Evolutionary conservation across 2,113 vertebrate species (phyloP).

Genomic region (Aegotheles bennettii): DNA sequence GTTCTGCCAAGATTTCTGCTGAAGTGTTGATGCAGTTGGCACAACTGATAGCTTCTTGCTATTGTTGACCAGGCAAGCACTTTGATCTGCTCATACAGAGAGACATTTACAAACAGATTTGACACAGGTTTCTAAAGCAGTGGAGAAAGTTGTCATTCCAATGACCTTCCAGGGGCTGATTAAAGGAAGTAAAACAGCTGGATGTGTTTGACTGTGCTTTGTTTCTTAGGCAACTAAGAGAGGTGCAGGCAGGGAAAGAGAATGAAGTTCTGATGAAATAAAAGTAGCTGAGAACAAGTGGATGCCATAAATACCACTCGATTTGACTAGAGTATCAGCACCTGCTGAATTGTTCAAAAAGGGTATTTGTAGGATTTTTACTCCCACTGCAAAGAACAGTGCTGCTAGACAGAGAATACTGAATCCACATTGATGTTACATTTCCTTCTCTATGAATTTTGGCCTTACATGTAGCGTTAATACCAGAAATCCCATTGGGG

Average conservation of each 20-base stretch:
- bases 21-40: background rate
- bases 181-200: conserved; percentile 5
- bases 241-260: background rate
- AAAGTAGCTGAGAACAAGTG: background rate
- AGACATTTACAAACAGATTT: background rate
- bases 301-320: background rate
- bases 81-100: background rate
- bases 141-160: background rate
- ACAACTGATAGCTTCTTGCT: fast-evolving
- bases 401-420: background rate
- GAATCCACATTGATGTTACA: background rate
- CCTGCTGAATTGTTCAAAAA: background rate
- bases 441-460: background rate
- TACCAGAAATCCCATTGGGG: background rate
- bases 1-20: background rate
- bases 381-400: background rate
- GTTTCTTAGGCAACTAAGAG: background rate
- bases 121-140: background rate
- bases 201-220: background rate
- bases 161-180: background rate
- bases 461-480: background rate
- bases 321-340: background rate
- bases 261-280: background rate
- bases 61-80: background rate
- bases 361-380: background rate